These are phyloP conservation scores for Chelonoidis abingdonii DNA, from an alignment of 2,113 vertebrate species.

Conservation along the genomic window DNA sequence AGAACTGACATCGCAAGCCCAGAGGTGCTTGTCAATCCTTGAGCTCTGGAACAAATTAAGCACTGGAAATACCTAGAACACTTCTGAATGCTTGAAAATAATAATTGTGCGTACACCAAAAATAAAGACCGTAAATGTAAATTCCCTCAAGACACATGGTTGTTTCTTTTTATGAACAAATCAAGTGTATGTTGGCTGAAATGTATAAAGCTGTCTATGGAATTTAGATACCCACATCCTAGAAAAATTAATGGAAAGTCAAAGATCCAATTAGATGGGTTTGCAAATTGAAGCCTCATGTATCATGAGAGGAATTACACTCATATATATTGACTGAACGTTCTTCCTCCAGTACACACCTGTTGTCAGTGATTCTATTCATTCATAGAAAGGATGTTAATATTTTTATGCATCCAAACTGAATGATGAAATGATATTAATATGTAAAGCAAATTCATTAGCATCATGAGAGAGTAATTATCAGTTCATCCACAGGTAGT, in stretches of 20 bases:
- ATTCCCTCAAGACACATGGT: not conserved
- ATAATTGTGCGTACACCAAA: not conserved
- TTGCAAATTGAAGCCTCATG: not conserved
- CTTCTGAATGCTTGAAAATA: not conserved
- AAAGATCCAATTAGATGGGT: not conserved
- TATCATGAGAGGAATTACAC: not conserved
- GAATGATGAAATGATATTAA: slow-evolving; percentile 34
- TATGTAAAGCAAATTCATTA: slow-evolving; percentile 52
- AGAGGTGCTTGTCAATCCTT: no score
- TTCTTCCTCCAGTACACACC: not conserved
- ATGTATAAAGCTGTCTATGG: not conserved
- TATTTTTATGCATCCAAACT: not conserved
- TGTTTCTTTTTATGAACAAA: not conserved
- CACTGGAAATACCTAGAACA: not conserved
- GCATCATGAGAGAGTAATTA: slow-evolving; percentile 15
- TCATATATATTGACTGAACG: not conserved
- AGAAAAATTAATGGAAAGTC: not conserved
- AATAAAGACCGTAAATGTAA: not conserved
- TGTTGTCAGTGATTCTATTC: not conserved
- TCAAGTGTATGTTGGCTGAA: accelerated
- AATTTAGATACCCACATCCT: not conserved
- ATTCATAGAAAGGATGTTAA: not conserved
- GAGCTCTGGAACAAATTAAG: no score
- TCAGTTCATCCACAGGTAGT: slow-evolving; percentile 38
- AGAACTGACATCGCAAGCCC: no score